Conservation (phyloP, 2,797 vertebrate genomes). For the Myotis pilosus region DNA sequence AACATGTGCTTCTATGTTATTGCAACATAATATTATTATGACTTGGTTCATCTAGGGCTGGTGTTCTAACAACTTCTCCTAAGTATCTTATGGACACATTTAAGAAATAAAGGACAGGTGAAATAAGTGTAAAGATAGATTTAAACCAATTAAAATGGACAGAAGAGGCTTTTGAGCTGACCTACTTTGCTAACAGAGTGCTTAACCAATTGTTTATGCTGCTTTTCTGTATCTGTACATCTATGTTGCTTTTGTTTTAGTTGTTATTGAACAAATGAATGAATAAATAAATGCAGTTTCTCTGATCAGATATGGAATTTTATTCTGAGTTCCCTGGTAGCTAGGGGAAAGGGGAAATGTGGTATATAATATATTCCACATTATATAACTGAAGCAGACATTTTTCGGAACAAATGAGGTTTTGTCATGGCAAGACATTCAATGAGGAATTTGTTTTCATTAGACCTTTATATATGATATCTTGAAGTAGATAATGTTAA, state of each 20-base stretch:
- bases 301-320: neutral
- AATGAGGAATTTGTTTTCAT: neutral
- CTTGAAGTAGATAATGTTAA: neutral
- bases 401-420: neutral
- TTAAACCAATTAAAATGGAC: constrained; percentile 17
- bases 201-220: neutral
- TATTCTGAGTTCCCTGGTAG: neutral
- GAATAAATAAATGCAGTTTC: neutral
- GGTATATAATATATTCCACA: neutral
- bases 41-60: neutral
- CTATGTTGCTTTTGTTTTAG: neutral
- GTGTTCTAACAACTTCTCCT: neutral
- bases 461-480: neutral
- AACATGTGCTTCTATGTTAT: neutral
- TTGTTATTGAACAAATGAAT: neutral
- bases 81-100: neutral
- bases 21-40: neutral
- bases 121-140: neutral
- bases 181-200: neutral
- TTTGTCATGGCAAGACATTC: neutral
- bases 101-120: neutral
- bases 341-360: neutral
- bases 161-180: neutral
- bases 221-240: neutral
- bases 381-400: neutral